Percentiles rank a stretch among this genome's conserved stretches.
phyloP scores from a whole-genome alignment of 1,140 invertebrate species.

The Cryptotermes secundus region DNA sequence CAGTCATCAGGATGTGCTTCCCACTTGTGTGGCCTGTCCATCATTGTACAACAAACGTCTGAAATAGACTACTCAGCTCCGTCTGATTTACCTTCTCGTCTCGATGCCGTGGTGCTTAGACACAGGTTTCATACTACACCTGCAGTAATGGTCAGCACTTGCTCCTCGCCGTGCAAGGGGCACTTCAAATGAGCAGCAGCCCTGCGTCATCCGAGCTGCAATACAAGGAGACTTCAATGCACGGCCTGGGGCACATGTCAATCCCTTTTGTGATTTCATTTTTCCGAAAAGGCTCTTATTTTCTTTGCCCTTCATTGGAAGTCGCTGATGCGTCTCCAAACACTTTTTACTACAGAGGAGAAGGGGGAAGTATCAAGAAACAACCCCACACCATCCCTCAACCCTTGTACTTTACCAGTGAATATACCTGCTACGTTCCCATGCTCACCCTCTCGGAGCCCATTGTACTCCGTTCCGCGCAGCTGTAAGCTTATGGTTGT shows the following conservation, averaged over 20 bases:
- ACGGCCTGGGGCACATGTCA: neutral
- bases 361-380: neutral
- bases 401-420: neutral
- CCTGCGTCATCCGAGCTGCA: neutral
- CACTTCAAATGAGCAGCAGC: neutral
- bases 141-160: neutral
- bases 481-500: neutral
- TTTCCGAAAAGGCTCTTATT: neutral
- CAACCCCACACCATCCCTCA: neutral
- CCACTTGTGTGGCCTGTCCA: too few species aligned
- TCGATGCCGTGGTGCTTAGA: too few species aligned
- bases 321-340: neutral
- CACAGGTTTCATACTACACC: neutral
- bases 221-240: neutral
- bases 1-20: too few species aligned
- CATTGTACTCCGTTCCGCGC: neutral
- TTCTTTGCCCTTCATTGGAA: neutral
- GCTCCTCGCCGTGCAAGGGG: neutral
- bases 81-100: too few species aligned
- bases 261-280: conserved; percentile 12
- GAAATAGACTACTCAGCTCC: too few species aligned
- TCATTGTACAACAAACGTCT: too few species aligned
- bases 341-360: neutral
- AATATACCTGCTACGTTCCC: conserved; percentile 7
- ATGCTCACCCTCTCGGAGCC: neutral